Evolutionary conservation across 2,113 vertebrate genomes (phyloP).

Genomic region (Athene cunicularia): DNA sequence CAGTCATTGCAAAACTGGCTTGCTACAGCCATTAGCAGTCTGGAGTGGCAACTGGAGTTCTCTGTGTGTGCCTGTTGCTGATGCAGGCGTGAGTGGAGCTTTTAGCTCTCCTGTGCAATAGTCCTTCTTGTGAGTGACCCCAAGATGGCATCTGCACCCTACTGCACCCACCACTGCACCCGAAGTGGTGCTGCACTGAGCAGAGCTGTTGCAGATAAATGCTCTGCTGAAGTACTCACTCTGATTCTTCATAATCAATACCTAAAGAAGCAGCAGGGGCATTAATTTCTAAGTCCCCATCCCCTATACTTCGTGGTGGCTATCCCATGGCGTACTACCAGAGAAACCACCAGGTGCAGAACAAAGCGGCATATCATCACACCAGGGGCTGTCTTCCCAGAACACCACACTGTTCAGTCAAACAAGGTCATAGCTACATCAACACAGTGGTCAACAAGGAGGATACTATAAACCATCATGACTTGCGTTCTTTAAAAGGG

Average conservation of each 20-base stretch:
- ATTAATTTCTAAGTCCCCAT: not conserved
- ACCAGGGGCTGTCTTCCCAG: not conserved
- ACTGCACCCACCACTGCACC: not conserved
- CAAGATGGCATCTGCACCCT: not conserved
- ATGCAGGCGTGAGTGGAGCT: not conserved
- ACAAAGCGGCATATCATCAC: accelerated
- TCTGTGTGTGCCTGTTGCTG: not conserved
- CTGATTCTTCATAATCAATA: not conserved
- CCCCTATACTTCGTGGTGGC: not conserved
- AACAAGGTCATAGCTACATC: not conserved
- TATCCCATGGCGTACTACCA: not conserved
- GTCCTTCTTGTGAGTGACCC: accelerated
- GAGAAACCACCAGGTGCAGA: not conserved
- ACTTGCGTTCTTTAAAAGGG: not conserved
- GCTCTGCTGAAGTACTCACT: not conserved
- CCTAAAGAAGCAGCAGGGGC: not conserved
- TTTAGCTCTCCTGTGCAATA: not conserved
- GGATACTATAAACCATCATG: not conserved
- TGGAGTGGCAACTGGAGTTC: not conserved
- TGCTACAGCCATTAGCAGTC: not conserved
- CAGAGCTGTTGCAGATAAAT: not conserved
- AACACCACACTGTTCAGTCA: not conserved
- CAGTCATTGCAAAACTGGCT: not conserved
- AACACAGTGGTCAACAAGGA: not conserved
- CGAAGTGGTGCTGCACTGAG: not conserved